Evolutionary conservation across 2,797 vertebrate genomes (phyloP), one percentile per base, ranked within the genome.

Genomic region (Anguilla megastoma): DNA sequence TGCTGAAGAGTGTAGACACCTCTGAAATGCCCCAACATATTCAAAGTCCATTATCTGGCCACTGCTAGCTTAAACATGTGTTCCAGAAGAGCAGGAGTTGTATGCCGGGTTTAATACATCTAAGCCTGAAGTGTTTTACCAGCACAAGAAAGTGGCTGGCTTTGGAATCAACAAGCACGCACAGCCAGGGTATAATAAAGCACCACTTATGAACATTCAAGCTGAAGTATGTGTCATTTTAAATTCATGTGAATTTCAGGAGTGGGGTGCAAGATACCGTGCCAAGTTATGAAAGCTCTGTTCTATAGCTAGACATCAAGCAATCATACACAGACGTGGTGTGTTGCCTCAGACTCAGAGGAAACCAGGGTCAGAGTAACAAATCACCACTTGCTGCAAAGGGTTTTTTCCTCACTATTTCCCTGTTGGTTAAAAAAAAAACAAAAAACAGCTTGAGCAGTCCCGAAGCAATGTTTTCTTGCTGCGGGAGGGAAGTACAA

Each of bases 381-480:
- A 80, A 87, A 79, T 30, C 69, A 56, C 50, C 30, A 10, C 48
- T 54, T 27, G 60, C 41, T 36, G 30, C 30, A 36, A 74, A 66
- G 60, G 24, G 60, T n/a, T 66, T n/a, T n/a, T 66, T 66, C 24
- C 60, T 24, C 60, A 66, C 60, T 6, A 66, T 66, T 66, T 66
- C 24, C 60, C 24, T 66, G 60, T 66, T 66, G 60, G 60, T n/a
- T 66, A 5, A n/a, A 66, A 60, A 3, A 24, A 60, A 2, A 24
- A 60, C n/a, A 60, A 18, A 60, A 60, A 4, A 1, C 21, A 3
- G 58, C 58, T 4, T 56, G 84, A 33, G 41, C 16, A 48, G 36
- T 1, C 36, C 48, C 18, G n/a, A 21, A 27, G 63, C 60, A 86
- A 86, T 60, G 45, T 79, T 79, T 86, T 36, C 48, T 79, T 86